Evolutionary conservation across 2,797 vertebrate genomes (phyloP).

Genomic region (Gephyroberyx darwinii): DNA sequence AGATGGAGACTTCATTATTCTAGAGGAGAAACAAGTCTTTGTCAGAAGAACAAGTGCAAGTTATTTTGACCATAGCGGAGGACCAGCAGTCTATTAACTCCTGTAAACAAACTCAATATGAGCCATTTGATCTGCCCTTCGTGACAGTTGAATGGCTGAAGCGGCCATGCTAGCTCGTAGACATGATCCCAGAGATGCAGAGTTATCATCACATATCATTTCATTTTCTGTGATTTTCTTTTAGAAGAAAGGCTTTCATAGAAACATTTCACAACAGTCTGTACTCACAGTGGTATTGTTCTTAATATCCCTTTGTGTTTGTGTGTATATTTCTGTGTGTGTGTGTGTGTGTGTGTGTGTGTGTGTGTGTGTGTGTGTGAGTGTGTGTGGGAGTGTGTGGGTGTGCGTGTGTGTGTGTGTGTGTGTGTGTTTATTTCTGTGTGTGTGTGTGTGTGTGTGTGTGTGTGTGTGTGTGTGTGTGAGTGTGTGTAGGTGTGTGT

Average conservation of each 20-base stretch:
- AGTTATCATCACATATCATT: constrained; percentile 38
- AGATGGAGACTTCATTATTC: constrained; percentile 70
- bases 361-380: background rate
- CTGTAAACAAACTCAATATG: constrained; percentile 59
- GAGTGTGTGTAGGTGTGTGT: background rate
- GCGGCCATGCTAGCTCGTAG: constrained; percentile 12
- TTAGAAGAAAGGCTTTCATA: constrained; percentile 11
- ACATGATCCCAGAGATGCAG: constrained; percentile 33
- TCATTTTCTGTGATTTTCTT: constrained; percentile 2
- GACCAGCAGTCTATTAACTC: constrained; percentile 58
- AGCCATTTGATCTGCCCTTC: constrained; percentile 33
- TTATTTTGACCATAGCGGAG: constrained; percentile 42
- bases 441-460: constrained; percentile 6
- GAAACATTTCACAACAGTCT: constrained; percentile 15
- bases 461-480: constrained; percentile 6
- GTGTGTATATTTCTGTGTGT: constrained; percentile 2
- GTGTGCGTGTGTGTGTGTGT: constrained; percentile 13
- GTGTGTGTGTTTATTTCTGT: constrained; percentile 19
- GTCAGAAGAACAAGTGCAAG: constrained; percentile 55
- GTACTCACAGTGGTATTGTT: background rate
- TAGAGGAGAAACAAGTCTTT: constrained; percentile 66
- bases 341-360: constrained; percentile 14
- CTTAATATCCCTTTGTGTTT: background rate
- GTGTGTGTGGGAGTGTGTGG: background rate
- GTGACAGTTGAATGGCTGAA: constrained; percentile 26